These are phyloP conservation scores for Stichopus chloronotus DNA, from an alignment of 35 echinoderm and acorn worm species.

Conservation along the genomic window DNA sequence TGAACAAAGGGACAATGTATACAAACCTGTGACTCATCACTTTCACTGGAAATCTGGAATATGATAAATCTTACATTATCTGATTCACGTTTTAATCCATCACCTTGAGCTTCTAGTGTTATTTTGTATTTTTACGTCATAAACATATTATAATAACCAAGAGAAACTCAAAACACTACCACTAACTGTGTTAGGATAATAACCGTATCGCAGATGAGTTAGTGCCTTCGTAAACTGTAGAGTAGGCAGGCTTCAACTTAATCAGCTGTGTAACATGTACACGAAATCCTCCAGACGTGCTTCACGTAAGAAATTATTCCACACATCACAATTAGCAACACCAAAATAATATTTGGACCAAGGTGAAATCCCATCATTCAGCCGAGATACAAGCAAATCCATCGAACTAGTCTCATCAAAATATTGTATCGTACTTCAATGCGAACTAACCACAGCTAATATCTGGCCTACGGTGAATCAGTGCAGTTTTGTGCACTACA, in stretches of 20 bases:
- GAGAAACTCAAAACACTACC: background rate
- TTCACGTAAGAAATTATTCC: background rate
- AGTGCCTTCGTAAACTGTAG: too few species aligned
- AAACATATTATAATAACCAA: background rate
- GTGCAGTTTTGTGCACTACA: background rate
- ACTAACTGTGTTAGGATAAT: too few species aligned
- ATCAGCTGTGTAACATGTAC: background rate
- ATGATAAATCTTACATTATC: background rate
- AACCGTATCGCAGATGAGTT: too few species aligned
- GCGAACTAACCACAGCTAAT: too few species aligned
- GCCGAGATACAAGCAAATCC: background rate
- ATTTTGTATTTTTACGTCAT: background rate
- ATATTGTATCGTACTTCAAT: too few species aligned
- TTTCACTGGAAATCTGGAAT: background rate
- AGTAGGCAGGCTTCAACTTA: background rate
- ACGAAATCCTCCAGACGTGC: background rate
- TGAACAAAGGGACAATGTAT: slow-evolving; percentile 50
- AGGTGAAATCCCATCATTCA: background rate
- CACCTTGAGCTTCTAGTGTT: background rate
- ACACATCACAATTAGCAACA: background rate
- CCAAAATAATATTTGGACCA: background rate
- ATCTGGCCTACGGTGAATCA: background rate
- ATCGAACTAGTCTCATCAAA: background rate
- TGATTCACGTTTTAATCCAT: background rate
- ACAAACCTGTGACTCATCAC: slow-evolving; percentile 24